Percentiles rank a stretch among this genome's conserved stretches.
Conservation (phyloP, 2,797 vertebrate genomes). For the Pangasius krempfi region DNA sequence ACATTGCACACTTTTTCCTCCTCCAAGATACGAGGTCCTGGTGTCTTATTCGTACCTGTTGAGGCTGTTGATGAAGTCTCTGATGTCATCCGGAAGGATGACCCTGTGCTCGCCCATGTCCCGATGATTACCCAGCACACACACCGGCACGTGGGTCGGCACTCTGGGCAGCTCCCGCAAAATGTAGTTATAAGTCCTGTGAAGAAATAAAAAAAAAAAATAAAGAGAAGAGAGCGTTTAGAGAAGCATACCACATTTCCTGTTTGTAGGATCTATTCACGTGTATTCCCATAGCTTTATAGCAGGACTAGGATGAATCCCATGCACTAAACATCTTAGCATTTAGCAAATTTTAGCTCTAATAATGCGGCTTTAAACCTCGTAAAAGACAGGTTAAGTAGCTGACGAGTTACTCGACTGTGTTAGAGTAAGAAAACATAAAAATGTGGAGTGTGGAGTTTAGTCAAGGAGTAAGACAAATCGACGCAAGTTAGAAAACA, state of each 20-base stretch:
- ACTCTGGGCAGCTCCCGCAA: conserved; percentile 94
- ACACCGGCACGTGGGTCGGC: conserved; percentile 92
- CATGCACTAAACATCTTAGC: not conserved
- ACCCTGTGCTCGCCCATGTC: conserved; percentile 98
- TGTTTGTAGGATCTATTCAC: not conserved
- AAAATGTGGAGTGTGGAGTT: too few relatives aligned
- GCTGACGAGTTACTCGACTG: too few relatives aligned
- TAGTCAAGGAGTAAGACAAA: too few relatives aligned
- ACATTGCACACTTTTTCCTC: not conserved
- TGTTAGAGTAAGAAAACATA: too few relatives aligned
- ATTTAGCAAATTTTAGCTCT: not conserved
- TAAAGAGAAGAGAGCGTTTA: not conserved
- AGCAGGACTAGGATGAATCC: not conserved
- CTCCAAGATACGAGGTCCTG: too few relatives aligned
- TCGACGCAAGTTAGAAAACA: not conserved
- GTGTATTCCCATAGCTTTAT: not conserved
- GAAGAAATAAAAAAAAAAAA: not conserved
- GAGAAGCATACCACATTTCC: not conserved
- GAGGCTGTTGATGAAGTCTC: conserved; percentile 86
- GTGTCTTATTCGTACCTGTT: conserved; percentile 79
- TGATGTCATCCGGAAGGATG: conserved; percentile 89
- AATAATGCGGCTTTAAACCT: not conserved
- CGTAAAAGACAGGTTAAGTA: not conserved
- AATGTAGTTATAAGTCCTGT: conserved; percentile 96
- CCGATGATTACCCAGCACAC: conserved; percentile 93